phyloP scores from a whole-genome alignment of 2,113 vertebrate genomes.

The Cyprichromis sp. region DNA sequence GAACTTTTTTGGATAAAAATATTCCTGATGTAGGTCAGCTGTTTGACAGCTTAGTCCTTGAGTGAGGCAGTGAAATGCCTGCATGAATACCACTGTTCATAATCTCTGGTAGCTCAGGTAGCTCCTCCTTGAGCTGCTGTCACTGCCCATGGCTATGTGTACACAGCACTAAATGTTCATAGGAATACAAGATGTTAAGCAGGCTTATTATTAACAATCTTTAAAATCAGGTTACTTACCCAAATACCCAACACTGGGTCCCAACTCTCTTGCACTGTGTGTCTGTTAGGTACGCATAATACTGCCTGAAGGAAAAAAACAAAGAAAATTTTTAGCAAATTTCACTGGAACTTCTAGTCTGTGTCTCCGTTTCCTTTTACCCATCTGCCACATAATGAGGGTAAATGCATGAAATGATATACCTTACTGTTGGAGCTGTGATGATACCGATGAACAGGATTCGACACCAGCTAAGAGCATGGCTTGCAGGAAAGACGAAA shows the following conservation, averaged over 20 bases:
- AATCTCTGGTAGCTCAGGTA: neutral
- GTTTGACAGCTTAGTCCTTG: neutral
- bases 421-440: conserved; percentile 97
- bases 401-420: neutral
- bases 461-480: conserved; percentile 91
- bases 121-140: neutral
- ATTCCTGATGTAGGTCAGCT: neutral
- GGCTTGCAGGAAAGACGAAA: conserved; percentile 94
- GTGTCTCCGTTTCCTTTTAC: neutral
- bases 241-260: conserved; percentile 98
- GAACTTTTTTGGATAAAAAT: neutral
- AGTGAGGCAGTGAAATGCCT: neutral
- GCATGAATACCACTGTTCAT: neutral
- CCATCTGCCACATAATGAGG: neutral
- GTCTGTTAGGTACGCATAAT: conserved; percentile 97
- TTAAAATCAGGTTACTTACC: conserved; percentile 73
- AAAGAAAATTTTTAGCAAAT: neutral
- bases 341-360: neutral
- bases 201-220: neutral
- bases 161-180: neutral
- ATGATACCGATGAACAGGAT: conserved; percentile 95
- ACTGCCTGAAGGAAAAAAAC: conserved; percentile 75
- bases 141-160: neutral
- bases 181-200: neutral
- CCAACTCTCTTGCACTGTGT: conserved; percentile 97